phyloP scores from a whole-genome alignment of 2,888 invertebrate genomes.

The Atethmia centrago region DNA sequence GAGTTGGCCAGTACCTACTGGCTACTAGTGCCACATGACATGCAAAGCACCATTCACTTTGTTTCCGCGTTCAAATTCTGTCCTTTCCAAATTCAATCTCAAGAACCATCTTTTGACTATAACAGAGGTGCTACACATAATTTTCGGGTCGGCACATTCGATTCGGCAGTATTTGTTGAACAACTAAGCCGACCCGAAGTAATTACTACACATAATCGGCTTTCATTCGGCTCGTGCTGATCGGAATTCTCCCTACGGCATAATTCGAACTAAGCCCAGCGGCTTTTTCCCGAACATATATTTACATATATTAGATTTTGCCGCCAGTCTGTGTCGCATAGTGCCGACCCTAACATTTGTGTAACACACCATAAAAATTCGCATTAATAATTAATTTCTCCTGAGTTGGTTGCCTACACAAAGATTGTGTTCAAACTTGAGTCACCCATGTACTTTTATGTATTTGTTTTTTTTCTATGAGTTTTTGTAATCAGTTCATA shows the following conservation, averaged over 20 bases:
- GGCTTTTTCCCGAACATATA: neutral
- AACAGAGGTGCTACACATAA: neutral
- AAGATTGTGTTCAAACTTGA: neutral
- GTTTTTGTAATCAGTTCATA: neutral
- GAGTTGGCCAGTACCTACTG: conserved; percentile 1
- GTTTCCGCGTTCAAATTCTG: conserved; percentile 17
- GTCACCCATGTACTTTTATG: neutral
- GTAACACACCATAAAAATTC: too few species aligned
- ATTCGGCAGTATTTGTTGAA: neutral
- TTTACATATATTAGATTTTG: neutral
- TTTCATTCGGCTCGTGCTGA: neutral
- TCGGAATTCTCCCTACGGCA: neutral
- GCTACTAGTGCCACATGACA: conserved; percentile 8
- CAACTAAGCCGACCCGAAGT: neutral
- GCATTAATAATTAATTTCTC: too few species aligned
- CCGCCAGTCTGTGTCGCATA: neutral
- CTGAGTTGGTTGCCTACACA: neutral
- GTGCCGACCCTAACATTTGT: too few species aligned
- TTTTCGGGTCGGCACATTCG: neutral
- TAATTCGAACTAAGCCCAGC: neutral
- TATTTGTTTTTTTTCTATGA: neutral
- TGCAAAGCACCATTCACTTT: conserved; percentile 44
- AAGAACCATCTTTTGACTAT: neutral
- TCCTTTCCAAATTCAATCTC: conserved; percentile 27
- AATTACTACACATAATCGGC: neutral